Percentiles rank a stretch among this genome's conserved stretches.
phyloP scores from a whole-genome alignment of 2,113 vertebrate species.

The Bagarius yarrelli region DNA sequence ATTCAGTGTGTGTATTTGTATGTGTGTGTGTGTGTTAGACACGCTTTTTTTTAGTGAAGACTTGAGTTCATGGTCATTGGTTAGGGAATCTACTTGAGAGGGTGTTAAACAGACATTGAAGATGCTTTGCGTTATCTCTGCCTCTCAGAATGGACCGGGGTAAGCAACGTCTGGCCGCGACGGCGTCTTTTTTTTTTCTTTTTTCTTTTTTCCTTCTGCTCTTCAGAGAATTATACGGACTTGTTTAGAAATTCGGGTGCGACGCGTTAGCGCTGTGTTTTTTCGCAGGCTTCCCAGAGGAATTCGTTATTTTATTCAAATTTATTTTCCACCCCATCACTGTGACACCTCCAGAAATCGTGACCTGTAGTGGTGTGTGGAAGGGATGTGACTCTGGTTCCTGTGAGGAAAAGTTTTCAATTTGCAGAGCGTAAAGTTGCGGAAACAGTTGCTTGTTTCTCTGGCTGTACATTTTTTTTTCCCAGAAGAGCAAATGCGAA shows the following conservation, averaged over 20 bases:
- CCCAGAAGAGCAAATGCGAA: neutral
- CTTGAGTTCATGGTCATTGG: slow-evolving; percentile 42
- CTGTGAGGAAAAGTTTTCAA: slow-evolving; percentile 10
- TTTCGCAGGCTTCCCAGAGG: neutral
- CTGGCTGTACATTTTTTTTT: slow-evolving; percentile 15
- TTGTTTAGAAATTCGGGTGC: neutral
- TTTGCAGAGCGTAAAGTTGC: neutral
- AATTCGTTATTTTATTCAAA: neutral
- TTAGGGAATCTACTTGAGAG: slow-evolving; percentile 47
- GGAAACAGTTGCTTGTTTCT: slow-evolving; percentile 5
- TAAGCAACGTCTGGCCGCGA: slow-evolving; percentile 31
- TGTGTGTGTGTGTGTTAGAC: neutral
- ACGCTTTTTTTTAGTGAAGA: neutral
- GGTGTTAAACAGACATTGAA: slow-evolving; percentile 57
- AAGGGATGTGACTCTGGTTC: neutral
- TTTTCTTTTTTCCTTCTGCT: neutral
- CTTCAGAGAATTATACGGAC: slow-evolving; percentile 3
- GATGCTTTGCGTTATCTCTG: slow-evolving; percentile 52
- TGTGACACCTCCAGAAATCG: neutral
- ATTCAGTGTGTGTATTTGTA: neutral
- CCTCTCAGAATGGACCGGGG: slow-evolving; percentile 52
- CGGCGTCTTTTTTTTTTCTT: neutral
- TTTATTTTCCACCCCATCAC: neutral
- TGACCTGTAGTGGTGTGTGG: slow-evolving; percentile 9
- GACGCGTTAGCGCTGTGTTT: neutral